Base-by-base conservation (phyloP, 2,113 vertebrate species). In the Hiodon tergisus region DNA sequence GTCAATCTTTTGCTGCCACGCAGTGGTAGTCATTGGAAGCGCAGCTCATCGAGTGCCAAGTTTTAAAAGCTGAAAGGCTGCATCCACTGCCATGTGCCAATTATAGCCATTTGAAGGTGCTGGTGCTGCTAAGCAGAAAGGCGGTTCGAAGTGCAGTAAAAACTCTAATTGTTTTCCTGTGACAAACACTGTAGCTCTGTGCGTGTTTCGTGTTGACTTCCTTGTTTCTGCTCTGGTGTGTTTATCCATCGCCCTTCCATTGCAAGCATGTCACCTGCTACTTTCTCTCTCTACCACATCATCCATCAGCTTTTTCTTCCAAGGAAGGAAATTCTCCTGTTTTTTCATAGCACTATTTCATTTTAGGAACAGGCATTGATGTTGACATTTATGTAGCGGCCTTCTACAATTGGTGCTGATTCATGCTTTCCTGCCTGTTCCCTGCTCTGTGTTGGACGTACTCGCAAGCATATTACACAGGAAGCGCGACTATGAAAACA, bases 1-100 rank as follows among this genome's bases (percentile, higher is more conserved):
- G 16, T 63, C 68, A 63, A 68, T 63, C 46, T 8, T 76, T 5
- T 76, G 51, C 75, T 71, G 75, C 68, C 75, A 47, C 61, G 31
- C 51, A 55, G 75, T 71, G 75, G 68, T 48, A 50, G 11, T 54
- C 4, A 63, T 31, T 55, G 58, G 75, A 54, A 76, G 60, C 71
- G 71, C 75, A 76, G 50, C 52, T 54, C 4, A 58, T 14, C 8
- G 54, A 74, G 17, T 47, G 72, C 14, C n/a, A 31, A 52, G 9
- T 57, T 55, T 70, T 31, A 16, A 69, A 10, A 16, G 69, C 53
- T 11, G 46, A 10, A 4, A 57, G 54, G 52, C 17, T 11, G 11
- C 52, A 6, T 55, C 53, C 53, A 31, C 52, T 14, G 17, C 16
- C 62, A 65, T 60, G 4, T 60, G 11, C 10, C 59, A 60, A 14